A percentile compares a stretch with the other conserved stretches of the same genome.
phyloP scores from a whole-genome alignment of 2,888 invertebrate genomes.

The Drosophila setosimentum region DNA sequence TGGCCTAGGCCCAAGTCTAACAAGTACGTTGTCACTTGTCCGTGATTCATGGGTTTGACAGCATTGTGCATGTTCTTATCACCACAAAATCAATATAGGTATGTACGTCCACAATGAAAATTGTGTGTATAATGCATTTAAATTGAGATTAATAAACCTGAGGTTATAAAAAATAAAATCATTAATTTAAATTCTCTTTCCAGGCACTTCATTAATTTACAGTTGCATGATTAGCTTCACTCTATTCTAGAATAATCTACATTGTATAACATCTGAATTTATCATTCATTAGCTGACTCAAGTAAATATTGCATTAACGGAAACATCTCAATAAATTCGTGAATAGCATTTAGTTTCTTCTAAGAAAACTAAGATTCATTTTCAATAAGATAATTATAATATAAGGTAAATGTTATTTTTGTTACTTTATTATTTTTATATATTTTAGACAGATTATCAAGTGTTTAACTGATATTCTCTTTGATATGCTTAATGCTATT shows the following conservation, averaged over 20 bases:
- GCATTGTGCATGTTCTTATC: conserved; percentile 29
- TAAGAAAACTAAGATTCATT: background rate
- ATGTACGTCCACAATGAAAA: background rate
- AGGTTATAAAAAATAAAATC: background rate
- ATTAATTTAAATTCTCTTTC: background rate
- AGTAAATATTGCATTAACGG: background rate
- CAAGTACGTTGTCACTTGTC: conserved; percentile 39
- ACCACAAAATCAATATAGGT: background rate
- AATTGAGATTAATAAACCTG: conserved; percentile 1
- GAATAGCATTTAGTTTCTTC: background rate
- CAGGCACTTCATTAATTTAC: background rate
- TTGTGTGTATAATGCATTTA: background rate
- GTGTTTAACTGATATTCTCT: background rate
- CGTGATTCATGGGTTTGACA: conserved; percentile 52
- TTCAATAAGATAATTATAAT: background rate
- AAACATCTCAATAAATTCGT: background rate
- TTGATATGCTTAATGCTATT: background rate
- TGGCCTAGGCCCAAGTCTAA: conserved; percentile 23
- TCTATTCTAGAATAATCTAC: background rate
- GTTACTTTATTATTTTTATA: background rate
- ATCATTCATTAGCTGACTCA: background rate
- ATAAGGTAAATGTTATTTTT: background rate
- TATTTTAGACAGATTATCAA: background rate
- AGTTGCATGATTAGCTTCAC: background rate
- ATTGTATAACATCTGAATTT: background rate